These are phyloP conservation scores for Pseudochromis fuscus DNA, from an alignment of 2,797 vertebrate species.

Conservation along the genomic window DNA sequence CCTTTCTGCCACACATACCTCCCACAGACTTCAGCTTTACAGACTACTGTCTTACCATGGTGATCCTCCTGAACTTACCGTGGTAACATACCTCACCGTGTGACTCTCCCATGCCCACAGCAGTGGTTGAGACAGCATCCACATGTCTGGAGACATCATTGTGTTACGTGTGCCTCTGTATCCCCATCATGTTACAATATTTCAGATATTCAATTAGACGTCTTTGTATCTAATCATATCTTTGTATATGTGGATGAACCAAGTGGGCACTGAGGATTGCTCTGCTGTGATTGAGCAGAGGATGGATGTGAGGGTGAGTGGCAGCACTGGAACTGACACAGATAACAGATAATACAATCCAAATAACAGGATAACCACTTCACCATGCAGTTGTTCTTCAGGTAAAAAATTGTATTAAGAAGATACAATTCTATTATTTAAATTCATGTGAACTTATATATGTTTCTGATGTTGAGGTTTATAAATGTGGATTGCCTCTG, in stretches of 20 bases:
- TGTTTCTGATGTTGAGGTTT: conserved; percentile 1
- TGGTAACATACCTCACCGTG: too few relatives aligned
- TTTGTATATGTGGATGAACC: conserved; percentile 3
- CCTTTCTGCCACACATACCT: background rate
- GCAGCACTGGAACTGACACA: background rate
- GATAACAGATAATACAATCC: background rate
- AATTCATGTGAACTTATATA: conserved; percentile 20
- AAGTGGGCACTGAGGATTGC: conserved; percentile 1
- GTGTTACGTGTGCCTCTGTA: conserved; percentile 7
- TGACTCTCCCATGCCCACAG: too few relatives aligned
- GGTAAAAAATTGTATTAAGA: background rate
- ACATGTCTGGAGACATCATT: background rate
- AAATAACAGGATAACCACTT: background rate
- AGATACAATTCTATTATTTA: conserved; percentile 9
- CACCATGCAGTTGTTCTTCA: conserved; percentile 8
- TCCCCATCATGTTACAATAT: background rate
- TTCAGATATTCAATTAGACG: background rate
- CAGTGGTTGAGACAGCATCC: conserved; percentile 21
- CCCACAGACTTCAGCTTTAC: conserved; percentile 20
- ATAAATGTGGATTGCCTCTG: background rate
- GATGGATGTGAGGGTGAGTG: background rate
- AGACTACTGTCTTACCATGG: background rate
- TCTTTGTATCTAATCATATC: background rate
- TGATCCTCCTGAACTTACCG: conserved; percentile 15
- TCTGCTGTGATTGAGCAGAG: conserved; percentile 1